Evolutionary conservation across 2,888 invertebrate genomes (phyloP).

Genomic region (Drosophila mercatorum): DNA sequence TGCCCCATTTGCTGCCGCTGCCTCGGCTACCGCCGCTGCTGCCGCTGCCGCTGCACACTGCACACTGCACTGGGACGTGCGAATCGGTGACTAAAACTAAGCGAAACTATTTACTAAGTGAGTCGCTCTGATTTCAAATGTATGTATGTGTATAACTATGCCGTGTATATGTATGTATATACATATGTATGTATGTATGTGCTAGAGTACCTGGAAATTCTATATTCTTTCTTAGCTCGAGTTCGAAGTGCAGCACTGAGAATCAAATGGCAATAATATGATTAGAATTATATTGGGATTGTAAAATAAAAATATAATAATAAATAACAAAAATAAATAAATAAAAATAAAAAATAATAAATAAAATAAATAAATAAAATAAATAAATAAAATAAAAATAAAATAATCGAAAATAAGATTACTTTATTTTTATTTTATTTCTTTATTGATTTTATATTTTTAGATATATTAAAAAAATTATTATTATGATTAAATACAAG

Average conservation of each 20-base stretch:
- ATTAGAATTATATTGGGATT: background rate
- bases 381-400: no score
- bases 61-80: constrained; percentile 50
- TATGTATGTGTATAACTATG: background rate
- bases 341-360: background rate
- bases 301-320: background rate
- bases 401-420: no score
- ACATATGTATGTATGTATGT: background rate
- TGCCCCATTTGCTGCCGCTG: constrained; percentile 43
- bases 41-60: background rate
- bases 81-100: constrained; percentile 36
- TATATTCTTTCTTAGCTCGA: background rate
- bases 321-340: background rate
- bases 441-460: no score
- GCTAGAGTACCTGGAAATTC: background rate
- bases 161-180: background rate
- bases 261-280: background rate
- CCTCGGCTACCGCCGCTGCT: background rate
- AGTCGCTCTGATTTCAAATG: constrained; percentile 24
- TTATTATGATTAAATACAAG: no score
- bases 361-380: no score
- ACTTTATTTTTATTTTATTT: no score
- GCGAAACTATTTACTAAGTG: constrained; percentile 32
- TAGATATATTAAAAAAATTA: no score
- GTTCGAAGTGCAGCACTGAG: background rate